These are phyloP conservation scores for Gallirallus australis DNA, from an alignment of 2,797 vertebrate species.

Conservation along the genomic window DNA sequence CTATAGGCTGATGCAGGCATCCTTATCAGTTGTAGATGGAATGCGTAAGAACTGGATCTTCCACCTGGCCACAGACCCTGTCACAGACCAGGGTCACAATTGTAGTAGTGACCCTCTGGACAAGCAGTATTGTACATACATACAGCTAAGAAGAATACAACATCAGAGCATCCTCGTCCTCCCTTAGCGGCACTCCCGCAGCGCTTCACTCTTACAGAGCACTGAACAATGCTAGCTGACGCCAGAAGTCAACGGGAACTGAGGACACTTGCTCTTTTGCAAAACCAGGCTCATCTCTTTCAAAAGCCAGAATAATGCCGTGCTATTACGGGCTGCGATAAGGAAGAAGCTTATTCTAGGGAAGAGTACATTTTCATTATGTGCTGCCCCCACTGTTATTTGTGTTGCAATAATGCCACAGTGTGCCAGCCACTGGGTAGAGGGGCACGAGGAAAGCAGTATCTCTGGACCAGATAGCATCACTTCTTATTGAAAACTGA, in stretches of 20 bases:
- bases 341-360: not conserved
- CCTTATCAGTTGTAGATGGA: not conserved
- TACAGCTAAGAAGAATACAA: too few species aligned
- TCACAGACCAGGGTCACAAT: fast-evolving
- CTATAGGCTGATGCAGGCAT: not conserved
- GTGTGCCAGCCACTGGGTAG: not conserved
- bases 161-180: not conserved
- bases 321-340: not conserved
- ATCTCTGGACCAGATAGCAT: not conserved
- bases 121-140: not conserved
- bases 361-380: not conserved
- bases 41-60: not conserved
- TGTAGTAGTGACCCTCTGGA: not conserved
- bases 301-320: not conserved
- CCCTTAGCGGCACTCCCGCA: not conserved
- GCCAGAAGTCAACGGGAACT: not conserved
- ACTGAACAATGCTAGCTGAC: not conserved
- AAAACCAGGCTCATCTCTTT: not conserved
- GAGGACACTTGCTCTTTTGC: not conserved
- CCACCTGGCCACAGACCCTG: not conserved
- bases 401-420: not conserved
- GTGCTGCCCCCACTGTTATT: fast-evolving
- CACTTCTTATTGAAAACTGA: not conserved
- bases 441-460: not conserved
- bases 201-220: not conserved